These are phyloP conservation scores for Neoscelio sp. DNA, from an alignment of 2,888 invertebrate species.

Conservation along the genomic window DNA sequence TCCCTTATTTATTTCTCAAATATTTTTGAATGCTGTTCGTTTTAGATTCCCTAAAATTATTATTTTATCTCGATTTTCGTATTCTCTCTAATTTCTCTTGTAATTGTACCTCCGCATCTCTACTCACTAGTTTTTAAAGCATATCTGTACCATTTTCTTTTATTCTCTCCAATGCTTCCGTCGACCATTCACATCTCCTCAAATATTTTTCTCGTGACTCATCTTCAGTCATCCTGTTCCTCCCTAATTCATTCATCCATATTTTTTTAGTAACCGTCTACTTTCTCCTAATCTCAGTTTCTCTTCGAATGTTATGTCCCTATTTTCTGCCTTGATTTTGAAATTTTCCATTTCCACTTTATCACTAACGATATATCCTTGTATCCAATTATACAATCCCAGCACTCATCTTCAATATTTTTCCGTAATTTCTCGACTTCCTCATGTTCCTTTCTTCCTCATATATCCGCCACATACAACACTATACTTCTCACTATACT, in stretches of 20 bases:
- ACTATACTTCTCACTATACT: neutral
- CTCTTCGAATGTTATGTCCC: neutral
- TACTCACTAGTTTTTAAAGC: too few relatives aligned
- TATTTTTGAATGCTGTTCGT: too few relatives aligned
- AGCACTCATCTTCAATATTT: neutral
- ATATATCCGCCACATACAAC: neutral
- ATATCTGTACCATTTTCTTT: too few relatives aligned
- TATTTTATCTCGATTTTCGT: too few relatives aligned
- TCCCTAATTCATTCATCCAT: neutral
- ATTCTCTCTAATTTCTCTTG: too few relatives aligned
- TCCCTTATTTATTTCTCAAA: too few relatives aligned
- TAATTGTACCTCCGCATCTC: too few relatives aligned
- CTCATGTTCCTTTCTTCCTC: neutral
- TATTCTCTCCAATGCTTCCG: neutral
- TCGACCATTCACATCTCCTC: conserved; percentile 16
- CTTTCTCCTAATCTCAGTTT: neutral
- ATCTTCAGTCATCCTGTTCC: neutral
- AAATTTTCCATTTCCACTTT: too few relatives aligned
- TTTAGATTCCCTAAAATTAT: too few relatives aligned
- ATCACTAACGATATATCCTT: too few relatives aligned
- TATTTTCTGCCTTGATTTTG: neutral
- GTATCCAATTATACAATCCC: too few relatives aligned
- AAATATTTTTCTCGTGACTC: neutral
- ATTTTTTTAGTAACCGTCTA: neutral
- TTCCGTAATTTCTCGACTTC: neutral